Conservation (phyloP, 1,140 invertebrate genomes). For the fruit fly (Drosophila melanogaster) region DNA sequence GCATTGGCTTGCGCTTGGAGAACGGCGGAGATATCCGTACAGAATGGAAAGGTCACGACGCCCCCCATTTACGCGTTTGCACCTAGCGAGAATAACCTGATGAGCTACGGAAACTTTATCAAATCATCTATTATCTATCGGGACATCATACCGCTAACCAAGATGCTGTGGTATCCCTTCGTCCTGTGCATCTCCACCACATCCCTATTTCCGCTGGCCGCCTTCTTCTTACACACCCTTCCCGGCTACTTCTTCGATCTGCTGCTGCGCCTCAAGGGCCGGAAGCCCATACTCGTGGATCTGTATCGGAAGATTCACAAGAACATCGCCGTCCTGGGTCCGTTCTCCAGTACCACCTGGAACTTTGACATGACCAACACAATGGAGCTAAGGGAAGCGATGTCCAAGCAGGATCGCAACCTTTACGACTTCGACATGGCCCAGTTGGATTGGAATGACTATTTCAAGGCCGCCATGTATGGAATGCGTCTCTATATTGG, state of each 20-base stretch:
- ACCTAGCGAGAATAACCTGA: conserved; percentile 87
- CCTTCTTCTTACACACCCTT: conserved; percentile 86
- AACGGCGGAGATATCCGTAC: conserved; percentile 84
- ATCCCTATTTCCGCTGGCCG: conserved; percentile 83
- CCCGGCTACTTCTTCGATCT: conserved; percentile 87
- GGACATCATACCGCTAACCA: conserved; percentile 64
- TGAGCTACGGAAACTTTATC: conserved; percentile 87
- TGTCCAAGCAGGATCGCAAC: conserved; percentile 87
- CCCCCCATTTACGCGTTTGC: conserved; percentile 89
- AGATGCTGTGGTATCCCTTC: conserved; percentile 85
- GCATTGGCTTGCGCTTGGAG: conserved; percentile 90
- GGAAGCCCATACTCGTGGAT: conserved; percentile 85
- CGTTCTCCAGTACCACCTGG: conserved; percentile 88
- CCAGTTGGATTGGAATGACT: conserved; percentile 88
- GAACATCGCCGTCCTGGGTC: conserved; percentile 87
- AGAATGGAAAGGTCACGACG: too few species aligned
- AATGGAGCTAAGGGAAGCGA: conserved; percentile 86
- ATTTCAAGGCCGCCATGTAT: conserved; percentile 86
- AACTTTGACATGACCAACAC: conserved; percentile 88
- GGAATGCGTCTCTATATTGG: conserved; percentile 89
- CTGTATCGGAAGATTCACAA: conserved; percentile 90
- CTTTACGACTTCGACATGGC: conserved; percentile 89
- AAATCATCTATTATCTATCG: conserved; percentile 51
- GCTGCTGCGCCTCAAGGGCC: conserved; percentile 83
- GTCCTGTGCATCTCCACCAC: conserved; percentile 76